Base-by-base conservation (phyloP, 35 echinoderm and acorn worm genomes). In the Heliocidaris tuberculata region DNA sequence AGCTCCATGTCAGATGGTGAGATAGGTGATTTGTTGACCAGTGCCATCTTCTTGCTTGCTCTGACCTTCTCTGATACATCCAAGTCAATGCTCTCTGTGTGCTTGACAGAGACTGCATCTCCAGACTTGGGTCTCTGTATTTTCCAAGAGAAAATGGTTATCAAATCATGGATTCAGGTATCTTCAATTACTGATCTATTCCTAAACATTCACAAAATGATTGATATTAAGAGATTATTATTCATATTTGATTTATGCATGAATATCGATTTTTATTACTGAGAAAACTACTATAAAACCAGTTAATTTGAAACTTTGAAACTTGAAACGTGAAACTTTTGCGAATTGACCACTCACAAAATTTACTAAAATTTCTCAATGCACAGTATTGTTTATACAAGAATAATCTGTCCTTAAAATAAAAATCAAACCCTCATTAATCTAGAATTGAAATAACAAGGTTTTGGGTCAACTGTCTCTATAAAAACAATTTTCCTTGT, bases 11-110 rank as follows among this genome's bases (percentile, higher is more conserved):
- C 93, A 3, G 59, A 65, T 2, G 56, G 93, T 49, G 93, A 78
- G 93, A 94, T 94, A 31, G 94, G 48, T 42, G 94, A 48, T 16
- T 88, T 88, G 54, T 96, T 94, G 16, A 94, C 93, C 52, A 92
- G 29, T 21, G 95, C 88, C 86, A 88, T 96, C 93, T 90, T 94
- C 93, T 90, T 94, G 85, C 50, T 94, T 47, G 93, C 93, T 93
- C 88, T 96, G 32, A 90, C 93, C 7, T 86, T 60, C 27, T 94
- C 59, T 27, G 95, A 78, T 86, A 94, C 30, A 52, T 93, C 85
- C 31, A 96, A 50, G 6, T 86, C 92, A 30, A 88, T 92, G n/a
- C 50, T 49, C 24, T 56, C 93, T 65, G 94, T 65, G 32, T 94
- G 31, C 86, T 96, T 94, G 31, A 99, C 30, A 54, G 91, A 94